Conservation (phyloP, 2,113 vertebrate genomes). For the Desmodus rotundus region DNA sequence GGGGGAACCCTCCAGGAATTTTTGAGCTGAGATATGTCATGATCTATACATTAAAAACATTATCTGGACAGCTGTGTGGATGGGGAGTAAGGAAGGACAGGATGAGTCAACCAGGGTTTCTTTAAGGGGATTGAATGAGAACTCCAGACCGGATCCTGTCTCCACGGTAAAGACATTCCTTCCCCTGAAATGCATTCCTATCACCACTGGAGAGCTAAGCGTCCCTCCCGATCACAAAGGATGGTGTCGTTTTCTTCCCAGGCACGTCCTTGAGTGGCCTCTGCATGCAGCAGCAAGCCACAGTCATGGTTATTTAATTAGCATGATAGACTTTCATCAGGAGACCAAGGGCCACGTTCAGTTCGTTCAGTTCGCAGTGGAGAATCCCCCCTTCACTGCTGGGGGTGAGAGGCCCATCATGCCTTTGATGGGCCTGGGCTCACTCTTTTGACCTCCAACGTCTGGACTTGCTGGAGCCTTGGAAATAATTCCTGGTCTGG, state of each 20-base stretch:
- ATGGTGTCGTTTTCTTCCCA: constrained; percentile 59
- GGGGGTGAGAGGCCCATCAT: constrained; percentile 68
- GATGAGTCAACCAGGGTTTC: not conserved
- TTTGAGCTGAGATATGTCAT: not conserved
- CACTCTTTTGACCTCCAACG: constrained; percentile 67
- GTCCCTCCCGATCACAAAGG: constrained; percentile 42
- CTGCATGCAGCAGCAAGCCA: constrained; percentile 50
- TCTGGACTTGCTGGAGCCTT: constrained; percentile 63
- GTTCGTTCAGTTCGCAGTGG: constrained; percentile 17
- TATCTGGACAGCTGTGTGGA: not conserved
- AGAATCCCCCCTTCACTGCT: constrained; percentile 74
- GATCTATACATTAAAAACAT: not conserved
- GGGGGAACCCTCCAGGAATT: not conserved
- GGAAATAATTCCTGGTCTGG: not conserved
- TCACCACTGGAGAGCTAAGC: not conserved
- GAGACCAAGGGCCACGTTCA: constrained; percentile 72
- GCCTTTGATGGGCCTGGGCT: constrained; percentile 73
- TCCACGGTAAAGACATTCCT: accelerated
- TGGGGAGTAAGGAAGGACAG: not conserved
- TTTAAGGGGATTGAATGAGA: constrained; percentile 18
- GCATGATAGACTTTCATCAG: constrained; percentile 72
- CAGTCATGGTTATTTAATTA: constrained; percentile 73
- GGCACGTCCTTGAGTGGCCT: constrained; percentile 50
- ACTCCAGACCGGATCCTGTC: not conserved
- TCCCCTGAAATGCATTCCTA: not conserved